Evolutionary conservation across 2,888 invertebrate genomes (phyloP).

Genomic region (Ctena decussata): DNA sequence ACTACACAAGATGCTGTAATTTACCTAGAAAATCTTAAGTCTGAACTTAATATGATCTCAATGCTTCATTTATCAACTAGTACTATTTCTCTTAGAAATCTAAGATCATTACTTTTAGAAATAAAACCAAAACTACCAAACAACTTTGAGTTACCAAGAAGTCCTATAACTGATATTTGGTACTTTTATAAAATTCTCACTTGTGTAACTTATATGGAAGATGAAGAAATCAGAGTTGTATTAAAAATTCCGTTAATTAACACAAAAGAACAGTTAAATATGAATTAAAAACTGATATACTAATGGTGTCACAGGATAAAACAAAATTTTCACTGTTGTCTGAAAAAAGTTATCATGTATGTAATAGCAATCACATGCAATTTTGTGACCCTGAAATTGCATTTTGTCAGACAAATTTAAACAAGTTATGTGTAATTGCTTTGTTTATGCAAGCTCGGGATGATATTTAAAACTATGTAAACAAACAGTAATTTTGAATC

Average conservation of each 20-base stretch:
- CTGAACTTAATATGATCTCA: conserved; percentile 24
- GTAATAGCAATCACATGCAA: not conserved
- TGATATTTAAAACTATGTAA: not conserved
- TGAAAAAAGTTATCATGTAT: not conserved
- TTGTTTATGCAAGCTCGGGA: not conserved
- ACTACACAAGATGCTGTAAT: not conserved
- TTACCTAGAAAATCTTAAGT: conserved; percentile 23
- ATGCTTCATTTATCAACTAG: conserved; percentile 13
- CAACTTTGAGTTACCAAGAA: conserved; percentile 18
- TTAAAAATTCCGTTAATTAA: conserved; percentile 19
- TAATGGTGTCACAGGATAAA: not conserved
- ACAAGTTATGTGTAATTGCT: conserved; percentile 8
- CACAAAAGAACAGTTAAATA: conserved; percentile 15
- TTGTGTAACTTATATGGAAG: conserved; percentile 17
- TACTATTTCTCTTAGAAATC: conserved; percentile 23
- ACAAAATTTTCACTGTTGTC: conserved; percentile 1
- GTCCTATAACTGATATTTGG: conserved; percentile 33
- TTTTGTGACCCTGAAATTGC: not conserved
- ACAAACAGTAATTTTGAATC: not conserved
- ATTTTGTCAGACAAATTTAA: no score
- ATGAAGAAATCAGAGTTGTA: conserved; percentile 14
- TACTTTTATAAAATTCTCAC: conserved; percentile 30
- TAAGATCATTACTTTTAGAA: conserved; percentile 8
- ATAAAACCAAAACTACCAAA: conserved; percentile 27
- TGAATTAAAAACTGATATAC: not conserved